Evolutionary conservation across 1,140 invertebrate species (phyloP).

Genomic region (Pseudomyrmex dendroicus): DNA sequence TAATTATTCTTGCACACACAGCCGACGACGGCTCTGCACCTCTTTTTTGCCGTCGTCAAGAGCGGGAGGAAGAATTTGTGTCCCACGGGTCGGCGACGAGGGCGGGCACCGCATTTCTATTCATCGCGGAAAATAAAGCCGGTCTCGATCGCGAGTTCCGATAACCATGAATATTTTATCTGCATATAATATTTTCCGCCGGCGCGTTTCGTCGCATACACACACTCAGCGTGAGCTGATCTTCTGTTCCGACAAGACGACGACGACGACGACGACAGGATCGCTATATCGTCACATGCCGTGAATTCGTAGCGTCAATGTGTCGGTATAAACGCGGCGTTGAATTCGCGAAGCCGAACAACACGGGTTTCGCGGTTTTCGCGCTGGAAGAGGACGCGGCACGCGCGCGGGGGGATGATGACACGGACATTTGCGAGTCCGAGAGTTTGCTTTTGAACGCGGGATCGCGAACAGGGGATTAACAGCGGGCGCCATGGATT

Average conservation of each 20-base stretch:
- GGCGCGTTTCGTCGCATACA: conserved; percentile 12
- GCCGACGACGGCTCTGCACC: background rate
- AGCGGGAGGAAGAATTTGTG: conserved; percentile 57
- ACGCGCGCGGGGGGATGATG: background rate
- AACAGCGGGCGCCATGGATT: conserved; percentile 18
- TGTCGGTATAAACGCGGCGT: conserved; percentile 4
- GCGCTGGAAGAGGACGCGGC: conserved; percentile 8
- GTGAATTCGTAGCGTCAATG: background rate
- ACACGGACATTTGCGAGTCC: conserved; percentile 1
- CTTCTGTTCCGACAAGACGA: background rate
- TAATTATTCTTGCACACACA: background rate
- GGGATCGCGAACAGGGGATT: background rate
- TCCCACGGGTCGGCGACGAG: conserved; percentile 51
- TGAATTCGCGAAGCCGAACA: background rate
- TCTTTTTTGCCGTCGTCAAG: conserved; percentile 10
- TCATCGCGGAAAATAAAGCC: conserved; percentile 80
- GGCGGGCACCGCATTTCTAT: conserved; percentile 76
- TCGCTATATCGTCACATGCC: background rate
- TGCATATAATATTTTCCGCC: conserved; percentile 75
- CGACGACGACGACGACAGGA: background rate
- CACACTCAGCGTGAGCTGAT: background rate
- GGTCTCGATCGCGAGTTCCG: conserved; percentile 76
- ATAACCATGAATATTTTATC: conserved; percentile 81
- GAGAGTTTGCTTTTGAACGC: no score
- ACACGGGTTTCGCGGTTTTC: background rate